A percentile compares a stretch with the other conserved stretches of the same genome.
Conservation (phyloP, 1,140 invertebrate genomes). For the Drosophila melanica region DNA sequence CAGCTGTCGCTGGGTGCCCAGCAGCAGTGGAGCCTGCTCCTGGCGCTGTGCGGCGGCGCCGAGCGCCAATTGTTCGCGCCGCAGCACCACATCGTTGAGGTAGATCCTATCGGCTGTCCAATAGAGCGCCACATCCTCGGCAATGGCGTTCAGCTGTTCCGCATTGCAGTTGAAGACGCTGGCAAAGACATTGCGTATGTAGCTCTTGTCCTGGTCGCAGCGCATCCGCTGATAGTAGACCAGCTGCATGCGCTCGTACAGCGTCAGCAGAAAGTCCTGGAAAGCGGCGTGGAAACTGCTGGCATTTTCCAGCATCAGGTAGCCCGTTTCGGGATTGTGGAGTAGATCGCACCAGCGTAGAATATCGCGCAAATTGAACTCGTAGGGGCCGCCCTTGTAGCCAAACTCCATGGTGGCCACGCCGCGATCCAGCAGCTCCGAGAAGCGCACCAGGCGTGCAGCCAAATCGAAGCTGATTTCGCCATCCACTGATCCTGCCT, state of each 20-base stretch:
- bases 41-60: slow-evolving; percentile 32
- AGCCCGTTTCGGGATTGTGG: slow-evolving; percentile 66
- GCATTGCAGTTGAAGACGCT: slow-evolving; percentile 72
- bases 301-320: slow-evolving; percentile 25
- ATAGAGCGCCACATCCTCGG: slow-evolving; percentile 77
- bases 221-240: slow-evolving; percentile 83
- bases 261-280: slow-evolving; percentile 63
- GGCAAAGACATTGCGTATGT: slow-evolving; percentile 71
- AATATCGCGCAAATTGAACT: slow-evolving; percentile 98
- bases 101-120: slow-evolving; percentile 78
- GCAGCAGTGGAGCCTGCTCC: slow-evolving; percentile 60
- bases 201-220: slow-evolving; percentile 74
- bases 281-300: slow-evolving; percentile 41
- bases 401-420: slow-evolving; percentile 88
- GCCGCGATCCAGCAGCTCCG: slow-evolving; percentile 88
- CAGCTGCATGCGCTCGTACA: slow-evolving; percentile 82
- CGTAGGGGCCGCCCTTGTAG: slow-evolving; percentile 94
- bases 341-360: slow-evolving; percentile 94
- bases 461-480: slow-evolving; percentile 85
- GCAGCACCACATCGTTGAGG: slow-evolving; percentile 75
- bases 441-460: slow-evolving; percentile 92
- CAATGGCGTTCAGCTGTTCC: slow-evolving; percentile 61
- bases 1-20: slow-evolving; percentile 65
- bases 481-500: background rate
- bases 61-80: slow-evolving; percentile 40